Evolutionary conservation across 2,113 vertebrate species (phyloP).

Genomic region (Numenius arquata): DNA sequence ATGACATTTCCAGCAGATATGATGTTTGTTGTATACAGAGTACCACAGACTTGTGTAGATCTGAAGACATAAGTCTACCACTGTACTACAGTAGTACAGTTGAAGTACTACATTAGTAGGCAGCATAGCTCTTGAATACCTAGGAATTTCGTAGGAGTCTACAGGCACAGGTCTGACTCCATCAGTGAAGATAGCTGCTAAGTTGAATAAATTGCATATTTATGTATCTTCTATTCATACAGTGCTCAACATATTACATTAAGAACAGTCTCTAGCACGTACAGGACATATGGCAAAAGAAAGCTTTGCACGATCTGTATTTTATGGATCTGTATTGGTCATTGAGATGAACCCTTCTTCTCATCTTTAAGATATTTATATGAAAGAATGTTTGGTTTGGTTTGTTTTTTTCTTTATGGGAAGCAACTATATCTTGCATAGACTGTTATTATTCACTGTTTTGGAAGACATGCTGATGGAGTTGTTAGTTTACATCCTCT

Average conservation of each 20-base stretch:
- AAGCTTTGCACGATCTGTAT: neutral
- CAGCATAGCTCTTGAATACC: neutral
- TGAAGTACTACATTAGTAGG: neutral
- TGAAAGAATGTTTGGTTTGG: rapidly evolving
- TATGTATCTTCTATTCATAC: neutral
- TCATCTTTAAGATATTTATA: neutral
- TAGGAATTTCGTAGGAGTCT: neutral
- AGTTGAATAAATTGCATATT: neutral
- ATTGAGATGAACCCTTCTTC: neutral
- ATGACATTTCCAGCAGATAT: neutral
- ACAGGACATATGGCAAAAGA: neutral
- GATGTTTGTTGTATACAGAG: neutral
- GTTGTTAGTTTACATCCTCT: neutral
- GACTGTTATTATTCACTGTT: neutral
- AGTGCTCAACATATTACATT: neutral
- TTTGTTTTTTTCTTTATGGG: neutral
- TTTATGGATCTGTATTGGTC: neutral
- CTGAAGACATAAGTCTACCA: neutral
- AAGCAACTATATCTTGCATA: neutral
- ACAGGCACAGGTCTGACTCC: neutral
- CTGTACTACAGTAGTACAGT: too few relatives aligned
- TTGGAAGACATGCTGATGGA: neutral
- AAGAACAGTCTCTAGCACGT: neutral
- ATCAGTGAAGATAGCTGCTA: neutral
- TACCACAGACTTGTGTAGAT: neutral